Evolutionary conservation across 2,113 vertebrate genomes (phyloP).

Genomic region (Tragelaphus strepsiceros): DNA sequence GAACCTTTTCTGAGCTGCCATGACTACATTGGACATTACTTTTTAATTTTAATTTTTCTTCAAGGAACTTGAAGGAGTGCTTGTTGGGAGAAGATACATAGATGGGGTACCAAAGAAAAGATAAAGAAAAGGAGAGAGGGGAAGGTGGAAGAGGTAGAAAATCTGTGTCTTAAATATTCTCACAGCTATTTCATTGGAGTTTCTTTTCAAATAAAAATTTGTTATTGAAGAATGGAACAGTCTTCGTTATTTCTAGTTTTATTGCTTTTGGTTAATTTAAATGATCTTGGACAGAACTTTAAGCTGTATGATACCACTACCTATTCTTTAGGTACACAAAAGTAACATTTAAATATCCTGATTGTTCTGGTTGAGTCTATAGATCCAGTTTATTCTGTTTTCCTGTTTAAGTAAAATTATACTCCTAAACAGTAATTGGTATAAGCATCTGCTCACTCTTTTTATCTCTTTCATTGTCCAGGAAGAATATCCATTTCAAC

Average conservation of each 20-base stretch:
- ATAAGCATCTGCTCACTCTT: not conserved
- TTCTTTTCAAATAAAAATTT: slow-evolving; percentile 2
- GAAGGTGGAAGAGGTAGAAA: not conserved
- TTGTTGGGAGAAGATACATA: not conserved
- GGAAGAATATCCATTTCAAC: not conserved
- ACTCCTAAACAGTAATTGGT: not conserved
- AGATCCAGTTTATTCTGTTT: not conserved
- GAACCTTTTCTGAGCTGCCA: not conserved
- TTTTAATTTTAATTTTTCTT: not conserved
- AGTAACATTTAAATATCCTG: not conserved
- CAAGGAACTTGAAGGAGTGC: not conserved
- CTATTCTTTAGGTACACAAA: not conserved
- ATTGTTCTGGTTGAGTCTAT: not conserved
- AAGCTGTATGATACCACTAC: not conserved
- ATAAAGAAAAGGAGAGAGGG: not conserved
- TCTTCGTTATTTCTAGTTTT: not conserved
- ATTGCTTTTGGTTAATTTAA: not conserved
- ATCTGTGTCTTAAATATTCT: not conserved
- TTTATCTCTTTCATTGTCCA: not conserved
- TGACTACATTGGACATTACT: not conserved
- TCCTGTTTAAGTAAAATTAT: not conserved
- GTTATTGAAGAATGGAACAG: not conserved
- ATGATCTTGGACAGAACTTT: not conserved
- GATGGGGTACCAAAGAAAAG: not conserved
- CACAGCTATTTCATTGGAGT: not conserved